Percentiles rank a stretch among this genome's conserved stretches.
These are phyloP conservation scores for Pogonognathellus flavescens DNA, from an alignment of 1,140 invertebrate genomes.

Conservation along the genomic window DNA sequence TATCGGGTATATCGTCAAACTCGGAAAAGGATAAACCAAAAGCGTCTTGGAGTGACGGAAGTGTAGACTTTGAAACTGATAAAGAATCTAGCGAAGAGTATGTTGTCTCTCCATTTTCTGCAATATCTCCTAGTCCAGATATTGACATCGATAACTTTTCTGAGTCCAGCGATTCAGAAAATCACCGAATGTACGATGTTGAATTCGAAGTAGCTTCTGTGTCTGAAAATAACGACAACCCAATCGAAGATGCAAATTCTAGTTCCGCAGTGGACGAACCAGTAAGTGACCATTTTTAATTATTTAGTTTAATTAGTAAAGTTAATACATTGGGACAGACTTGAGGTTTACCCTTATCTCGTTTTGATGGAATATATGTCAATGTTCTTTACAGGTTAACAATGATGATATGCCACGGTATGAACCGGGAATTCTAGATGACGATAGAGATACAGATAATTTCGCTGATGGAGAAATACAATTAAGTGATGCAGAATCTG, in stretches of 20 bases:
- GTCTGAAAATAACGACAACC: constrained; percentile 50
- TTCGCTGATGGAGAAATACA: constrained; percentile 35
- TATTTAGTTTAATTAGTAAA: constrained; percentile 3
- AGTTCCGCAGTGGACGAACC: constrained; percentile 38
- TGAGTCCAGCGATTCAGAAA: not conserved
- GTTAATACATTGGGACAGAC: no score
- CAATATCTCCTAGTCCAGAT: constrained; percentile 15
- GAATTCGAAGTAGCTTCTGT: constrained; percentile 58
- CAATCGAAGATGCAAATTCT: constrained; percentile 56
- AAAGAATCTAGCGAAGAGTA: not conserved
- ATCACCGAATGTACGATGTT: constrained; percentile 28
- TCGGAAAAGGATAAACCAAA: not conserved
- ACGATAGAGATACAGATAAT: constrained; percentile 47
- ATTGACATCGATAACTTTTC: not conserved
- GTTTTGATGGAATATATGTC: not conserved
- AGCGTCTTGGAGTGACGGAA: constrained; percentile 17
- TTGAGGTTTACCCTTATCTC: no score
- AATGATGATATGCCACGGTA: constrained; percentile 18
- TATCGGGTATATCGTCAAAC: not conserved
- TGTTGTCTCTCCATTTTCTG: constrained; percentile 14
- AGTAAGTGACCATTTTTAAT: not conserved
- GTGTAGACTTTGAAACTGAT: constrained; percentile 26
- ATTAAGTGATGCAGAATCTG: not conserved
- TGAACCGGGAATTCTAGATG: not conserved
- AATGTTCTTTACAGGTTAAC: constrained; percentile 1